phyloP scores from a whole-genome alignment of 2,888 invertebrate species.

The Tethea ocularis region DNA sequence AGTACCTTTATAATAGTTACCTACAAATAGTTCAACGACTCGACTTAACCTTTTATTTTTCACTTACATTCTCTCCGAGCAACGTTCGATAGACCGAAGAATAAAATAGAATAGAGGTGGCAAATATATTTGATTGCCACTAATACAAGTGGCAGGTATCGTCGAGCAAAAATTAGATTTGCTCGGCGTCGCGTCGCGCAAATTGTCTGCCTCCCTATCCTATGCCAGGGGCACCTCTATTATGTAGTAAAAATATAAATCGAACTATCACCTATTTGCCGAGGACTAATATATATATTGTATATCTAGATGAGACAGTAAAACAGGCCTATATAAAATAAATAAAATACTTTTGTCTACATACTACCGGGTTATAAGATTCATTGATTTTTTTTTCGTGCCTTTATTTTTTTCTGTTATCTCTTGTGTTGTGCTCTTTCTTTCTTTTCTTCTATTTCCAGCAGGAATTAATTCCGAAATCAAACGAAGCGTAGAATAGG shows the following conservation, averaged over 20 bases:
- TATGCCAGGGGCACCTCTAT: not conserved
- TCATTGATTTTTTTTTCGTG: too few species aligned
- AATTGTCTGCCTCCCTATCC: not conserved
- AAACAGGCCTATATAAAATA: too few species aligned
- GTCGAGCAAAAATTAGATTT: conserved; percentile 1
- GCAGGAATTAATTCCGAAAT: not conserved
- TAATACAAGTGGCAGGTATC: conserved; percentile 5
- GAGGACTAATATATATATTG: too few species aligned
- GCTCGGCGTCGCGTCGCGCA: not conserved
- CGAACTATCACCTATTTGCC: not conserved
- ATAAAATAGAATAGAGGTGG: not conserved
- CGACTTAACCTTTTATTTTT: not conserved
- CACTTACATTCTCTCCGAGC: not conserved
- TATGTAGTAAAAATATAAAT: not conserved
- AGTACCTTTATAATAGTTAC: too few species aligned
- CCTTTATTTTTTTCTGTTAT: too few species aligned
- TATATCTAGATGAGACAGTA: not conserved
- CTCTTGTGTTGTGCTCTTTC: too few species aligned
- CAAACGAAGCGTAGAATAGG: not conserved
- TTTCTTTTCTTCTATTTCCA: too few species aligned
- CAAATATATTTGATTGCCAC: conserved; percentile 7
- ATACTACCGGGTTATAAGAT: too few species aligned
- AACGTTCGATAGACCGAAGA: not conserved
- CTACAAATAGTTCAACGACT: not conserved
- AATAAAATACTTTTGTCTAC: too few species aligned